Base-by-base conservation (phyloP, 2,888 invertebrate genomes). In the Chrysolina haemoptera region DNA sequence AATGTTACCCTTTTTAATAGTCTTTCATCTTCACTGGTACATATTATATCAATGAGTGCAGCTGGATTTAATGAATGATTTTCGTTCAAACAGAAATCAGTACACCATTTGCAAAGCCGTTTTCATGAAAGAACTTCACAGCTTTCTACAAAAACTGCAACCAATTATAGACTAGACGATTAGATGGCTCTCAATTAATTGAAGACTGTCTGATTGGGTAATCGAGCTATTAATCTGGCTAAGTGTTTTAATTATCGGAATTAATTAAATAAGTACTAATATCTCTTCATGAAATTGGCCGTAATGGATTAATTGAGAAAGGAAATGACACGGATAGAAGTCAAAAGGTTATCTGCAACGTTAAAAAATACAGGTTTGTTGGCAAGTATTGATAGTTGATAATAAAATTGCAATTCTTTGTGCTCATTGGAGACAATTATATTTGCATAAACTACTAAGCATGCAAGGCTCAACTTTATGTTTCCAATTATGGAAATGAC, bases 211-310 rank as follows among this genome's bases (percentile, higher is more conserved):
- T 53, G 53, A 53, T 53, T 53, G 20, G 11, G 53, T 53, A 53
- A 53, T 53, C 53, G 50, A 66, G 53, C 50, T 53, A 50, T 27
- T 48, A 65, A 27, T 66, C 53, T 40, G n/a, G 48, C 4, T 53
- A 48, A 66, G 50, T 66, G 48, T 53, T 35, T 66, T 66, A 66
- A 66, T 66, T 66, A 66, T 53, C 16, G 16, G 9, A 65, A 48
- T 27, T 35, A 66, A 66, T 66, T 66, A 35, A 35, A 66, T 66
- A 66, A 66, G 50, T 27, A 66, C 66, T 66, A 35, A 41, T 66
- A 66, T 66, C 48, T 66, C 16, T 66, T 66, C 50, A 40, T 66
- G 48, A 66, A 66, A 66, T 50, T 66, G 66, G 18, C 46, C 35
- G 50, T 66, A 50, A 66, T 66, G 66, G 18, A 50, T 35, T 66